phyloP scores from a whole-genome alignment of 2,888 invertebrate genomes.

The Agelastica alni region DNA sequence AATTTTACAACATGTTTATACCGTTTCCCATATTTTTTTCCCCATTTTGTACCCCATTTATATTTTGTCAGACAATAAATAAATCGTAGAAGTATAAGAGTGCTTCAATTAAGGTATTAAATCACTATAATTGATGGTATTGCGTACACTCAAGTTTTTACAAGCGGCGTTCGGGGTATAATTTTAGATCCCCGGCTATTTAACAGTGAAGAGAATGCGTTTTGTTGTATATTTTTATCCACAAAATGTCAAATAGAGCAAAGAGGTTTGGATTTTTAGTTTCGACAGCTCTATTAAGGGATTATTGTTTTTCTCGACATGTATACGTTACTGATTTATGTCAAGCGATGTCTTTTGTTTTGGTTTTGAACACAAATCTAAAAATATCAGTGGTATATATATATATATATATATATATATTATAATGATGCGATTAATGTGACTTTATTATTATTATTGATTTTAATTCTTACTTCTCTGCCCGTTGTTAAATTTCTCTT shows the following conservation, averaged over 20 bases:
- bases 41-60: constrained; percentile 43
- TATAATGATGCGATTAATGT: too few relatives aligned
- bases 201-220: constrained; percentile 41
- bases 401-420: too few relatives aligned
- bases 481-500: too few relatives aligned
- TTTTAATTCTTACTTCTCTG: too few relatives aligned
- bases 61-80: constrained; percentile 47
- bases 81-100: constrained; percentile 40
- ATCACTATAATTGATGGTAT: constrained; percentile 49
- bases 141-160: constrained; percentile 45
- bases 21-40: constrained; percentile 25
- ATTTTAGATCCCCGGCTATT: constrained; percentile 43
- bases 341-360: too few relatives aligned
- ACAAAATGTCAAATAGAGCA: constrained; percentile 38
- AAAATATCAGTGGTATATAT: too few relatives aligned
- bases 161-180: constrained; percentile 40
- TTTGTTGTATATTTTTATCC: constrained; percentile 47
- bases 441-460: too few relatives aligned
- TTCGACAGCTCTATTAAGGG: constrained; percentile 35
- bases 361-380: too few relatives aligned
- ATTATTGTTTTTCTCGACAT: constrained; percentile 9
- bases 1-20: constrained; percentile 3
- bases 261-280: constrained; percentile 42
- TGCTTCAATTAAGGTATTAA: constrained; percentile 47
- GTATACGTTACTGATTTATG: constrained; percentile 3